Evolutionary conservation across 92 coral and sea anemone species (phyloP).

Genomic region (Pocillopora grandis): DNA sequence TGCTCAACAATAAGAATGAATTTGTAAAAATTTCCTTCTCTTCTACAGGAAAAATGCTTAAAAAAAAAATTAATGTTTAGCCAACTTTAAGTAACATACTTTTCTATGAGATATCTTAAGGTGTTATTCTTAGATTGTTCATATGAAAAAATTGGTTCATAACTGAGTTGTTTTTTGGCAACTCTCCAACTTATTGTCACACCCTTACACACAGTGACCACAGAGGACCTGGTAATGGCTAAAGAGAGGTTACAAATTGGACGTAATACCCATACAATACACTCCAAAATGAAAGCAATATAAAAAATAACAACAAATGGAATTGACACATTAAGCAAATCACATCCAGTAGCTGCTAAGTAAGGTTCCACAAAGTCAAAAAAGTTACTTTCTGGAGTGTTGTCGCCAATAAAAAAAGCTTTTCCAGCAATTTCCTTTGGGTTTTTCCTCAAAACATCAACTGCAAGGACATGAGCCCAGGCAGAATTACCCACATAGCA

Average conservation of each 20-base stretch:
- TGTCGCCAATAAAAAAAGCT: conserved; percentile 25
- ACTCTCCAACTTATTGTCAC: conserved; percentile 16
- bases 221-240: background rate
- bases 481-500: conserved; percentile 42
- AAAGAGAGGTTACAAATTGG: conserved; percentile 22
- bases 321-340: conserved; percentile 3
- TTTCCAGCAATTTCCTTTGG: conserved; percentile 33
- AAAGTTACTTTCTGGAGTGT: conserved; percentile 18
- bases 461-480: conserved; percentile 42
- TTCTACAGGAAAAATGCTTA: too few species aligned
- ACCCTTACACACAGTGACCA: conserved; percentile 3
- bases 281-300: conserved; percentile 30
- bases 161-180: conserved; percentile 24
- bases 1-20: too few species aligned
- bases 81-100: background rate
- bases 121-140: conserved; percentile 29
- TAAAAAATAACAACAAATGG: conserved; percentile 6
- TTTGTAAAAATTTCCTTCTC: too few species aligned
- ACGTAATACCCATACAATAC: conserved; percentile 7
- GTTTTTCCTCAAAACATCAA: background rate
- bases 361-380: conserved; percentile 19
- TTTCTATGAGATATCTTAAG: conserved; percentile 17
- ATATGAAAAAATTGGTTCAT: conserved; percentile 30
- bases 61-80: too few species aligned
- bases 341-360: conserved; percentile 32